A percentile compares a stretch with the other conserved stretches of the same genome.
These are phyloP conservation scores for Drosophila neutralis DNA, from an alignment of 2,888 invertebrate species.

Conservation along the genomic window DNA sequence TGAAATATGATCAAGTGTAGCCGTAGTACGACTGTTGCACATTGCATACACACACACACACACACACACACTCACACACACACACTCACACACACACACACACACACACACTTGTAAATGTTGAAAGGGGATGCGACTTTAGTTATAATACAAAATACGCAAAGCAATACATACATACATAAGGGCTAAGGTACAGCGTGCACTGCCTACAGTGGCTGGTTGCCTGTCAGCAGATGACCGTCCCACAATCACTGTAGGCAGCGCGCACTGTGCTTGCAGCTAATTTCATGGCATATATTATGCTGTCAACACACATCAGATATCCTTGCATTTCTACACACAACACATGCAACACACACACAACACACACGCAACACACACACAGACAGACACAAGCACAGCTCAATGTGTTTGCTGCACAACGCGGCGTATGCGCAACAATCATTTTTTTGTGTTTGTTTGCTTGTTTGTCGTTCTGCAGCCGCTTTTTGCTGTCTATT, in stretches of 20 bases:
- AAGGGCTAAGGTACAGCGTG: conserved; percentile 17
- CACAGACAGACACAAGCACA: conserved; percentile 2
- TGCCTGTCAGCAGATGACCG: not conserved
- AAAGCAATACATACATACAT: conserved; percentile 19
- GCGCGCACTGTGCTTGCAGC: conserved; percentile 15
- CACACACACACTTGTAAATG: conserved; percentile 51
- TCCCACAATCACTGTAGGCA: conserved; percentile 5
- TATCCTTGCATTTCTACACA: conserved; percentile 10
- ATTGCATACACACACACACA: conserved; percentile 45
- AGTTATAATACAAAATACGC: conserved; percentile 10
- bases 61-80: conserved; percentile 28
- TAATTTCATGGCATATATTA: conserved; percentile 9
- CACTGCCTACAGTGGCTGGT: conserved; percentile 11
- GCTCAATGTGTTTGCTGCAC: conserved; percentile 23
- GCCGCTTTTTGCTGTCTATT: conserved; percentile 19
- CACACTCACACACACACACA: conserved; percentile 21
- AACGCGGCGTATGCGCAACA: conserved; percentile 60
- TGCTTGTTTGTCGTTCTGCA: conserved; percentile 7
- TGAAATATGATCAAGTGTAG: conserved; percentile 68
- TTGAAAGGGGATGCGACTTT: conserved; percentile 31
- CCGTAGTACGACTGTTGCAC: conserved; percentile 67
- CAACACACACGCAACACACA: conserved; percentile 2
- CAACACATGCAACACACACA: not conserved
- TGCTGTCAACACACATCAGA: conserved; percentile 21
- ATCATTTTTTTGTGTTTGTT: not conserved